A percentile compares a stretch with the other conserved stretches of the same genome.
These are phyloP conservation scores for Stylophora pistillata DNA, from an alignment of 64 coral and sea anemone genomes.

Conservation along the genomic window DNA sequence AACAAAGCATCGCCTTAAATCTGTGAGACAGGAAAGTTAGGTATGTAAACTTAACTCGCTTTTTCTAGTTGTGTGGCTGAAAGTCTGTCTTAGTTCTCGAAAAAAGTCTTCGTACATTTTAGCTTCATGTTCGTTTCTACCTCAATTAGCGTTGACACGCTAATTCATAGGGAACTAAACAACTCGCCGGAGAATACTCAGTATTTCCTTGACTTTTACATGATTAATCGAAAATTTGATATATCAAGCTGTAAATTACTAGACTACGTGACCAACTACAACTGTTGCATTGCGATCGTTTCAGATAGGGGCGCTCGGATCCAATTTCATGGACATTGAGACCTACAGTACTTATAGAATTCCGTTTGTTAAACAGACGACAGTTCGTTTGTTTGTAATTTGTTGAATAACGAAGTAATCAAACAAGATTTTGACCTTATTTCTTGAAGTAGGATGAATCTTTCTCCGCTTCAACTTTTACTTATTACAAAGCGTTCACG, in stretches of 20 bases:
- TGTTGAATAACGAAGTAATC: neutral
- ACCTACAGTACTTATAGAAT: neutral
- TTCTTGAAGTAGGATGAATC: neutral
- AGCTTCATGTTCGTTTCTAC: neutral
- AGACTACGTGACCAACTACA: too few species aligned
- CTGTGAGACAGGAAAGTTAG: neutral
- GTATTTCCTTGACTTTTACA: neutral
- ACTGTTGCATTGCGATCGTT: too few species aligned
- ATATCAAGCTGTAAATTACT: neutral
- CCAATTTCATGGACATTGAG: neutral
- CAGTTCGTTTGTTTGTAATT: neutral
- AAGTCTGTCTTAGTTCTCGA: neutral
- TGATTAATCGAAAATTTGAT: slow-evolving; percentile 1
- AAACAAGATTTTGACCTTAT: neutral
- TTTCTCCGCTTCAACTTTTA: neutral
- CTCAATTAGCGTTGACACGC: neutral
- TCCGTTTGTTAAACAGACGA: neutral
- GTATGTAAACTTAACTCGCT: neutral
- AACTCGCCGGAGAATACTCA: neutral
- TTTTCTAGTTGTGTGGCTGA: neutral
- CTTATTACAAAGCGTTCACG: neutral
- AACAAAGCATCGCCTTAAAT: neutral
- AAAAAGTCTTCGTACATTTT: neutral
- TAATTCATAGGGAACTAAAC: slow-evolving; percentile 5
- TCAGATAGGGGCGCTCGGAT: neutral